Evolutionary conservation across 2,888 invertebrate species (phyloP), one percentile per base, ranked within the genome.

Genomic region (Lasius platythorax): DNA sequence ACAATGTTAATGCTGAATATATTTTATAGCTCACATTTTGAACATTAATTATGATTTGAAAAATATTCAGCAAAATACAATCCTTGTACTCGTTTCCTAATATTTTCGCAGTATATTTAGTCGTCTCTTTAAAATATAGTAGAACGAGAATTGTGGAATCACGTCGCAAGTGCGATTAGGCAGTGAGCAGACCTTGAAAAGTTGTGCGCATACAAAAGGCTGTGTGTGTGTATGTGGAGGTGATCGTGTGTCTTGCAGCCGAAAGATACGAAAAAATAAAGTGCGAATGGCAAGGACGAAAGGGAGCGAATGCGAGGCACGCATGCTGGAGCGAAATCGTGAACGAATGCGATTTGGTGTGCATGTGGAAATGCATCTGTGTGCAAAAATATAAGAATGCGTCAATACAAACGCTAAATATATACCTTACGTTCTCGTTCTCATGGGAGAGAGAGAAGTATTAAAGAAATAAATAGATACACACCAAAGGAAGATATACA

Each of bases 191-290:
- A 85, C 67, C 79, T 83, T 84, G 58, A 81, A 66, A 81, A 70
- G 79, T 82, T 73, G 72, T 46, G 87, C 86, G 68, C 87, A 87
- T 87, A 91, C 87, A 91, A 91, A 84, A 85, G 68, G 79, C 82
- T 85, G 81, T 53, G 37, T 23, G 30, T 33, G 37, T 37, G 37
- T 37, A n/a, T 86, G 86, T 86, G 87, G 90, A 15, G n/a, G 87
- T 90, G 89, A 91, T 87, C 87, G 90, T 91, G 90, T 92, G 90
- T 91, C 90, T 90, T 84, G 87, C 88, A 85, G 86, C 66, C 86
- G 43, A 88, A 72, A 82, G 84, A 75, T 74, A 83, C 73, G 85
- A 82, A 53, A 78, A 46, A 18, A 46, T 33, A 70, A 58, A 40
- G 12, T 28, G n/a, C 40, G 40, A 15, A 53, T 30, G 30, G 23